phyloP scores from a whole-genome alignment of 1,140 invertebrate species.

The Temnothorax nylanderi region DNA sequence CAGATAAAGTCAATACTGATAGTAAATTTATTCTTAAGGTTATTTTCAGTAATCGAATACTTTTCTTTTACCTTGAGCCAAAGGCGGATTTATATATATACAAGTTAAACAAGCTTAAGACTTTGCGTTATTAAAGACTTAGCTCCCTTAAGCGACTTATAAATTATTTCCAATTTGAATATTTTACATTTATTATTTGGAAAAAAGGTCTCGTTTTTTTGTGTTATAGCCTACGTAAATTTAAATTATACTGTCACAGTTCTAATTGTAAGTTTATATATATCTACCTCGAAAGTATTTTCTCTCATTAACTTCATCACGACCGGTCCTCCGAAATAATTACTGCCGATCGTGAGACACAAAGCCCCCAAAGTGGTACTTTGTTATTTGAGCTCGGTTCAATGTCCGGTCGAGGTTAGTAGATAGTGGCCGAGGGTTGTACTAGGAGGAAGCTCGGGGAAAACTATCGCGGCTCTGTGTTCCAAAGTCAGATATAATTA shows the following conservation, averaged over 20 bases:
- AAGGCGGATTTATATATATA: background rate
- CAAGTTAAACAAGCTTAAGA: background rate
- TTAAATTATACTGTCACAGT: conserved; percentile 4
- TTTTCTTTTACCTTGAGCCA: background rate
- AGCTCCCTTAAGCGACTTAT: background rate
- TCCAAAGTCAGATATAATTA: conserved; percentile 71
- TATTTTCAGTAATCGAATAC: background rate
- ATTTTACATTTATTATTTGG: background rate
- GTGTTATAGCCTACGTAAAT: background rate
- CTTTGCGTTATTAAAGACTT: background rate
- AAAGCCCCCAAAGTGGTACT: conserved; percentile 26
- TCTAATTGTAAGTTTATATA: background rate
- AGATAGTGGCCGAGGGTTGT: background rate
- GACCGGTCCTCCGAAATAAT: conserved; percentile 27
- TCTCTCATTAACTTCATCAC: conserved; percentile 10
- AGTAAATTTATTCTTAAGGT: conserved; percentile 14
- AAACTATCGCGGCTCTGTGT: conserved; percentile 52
- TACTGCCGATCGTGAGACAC: conserved; percentile 21
- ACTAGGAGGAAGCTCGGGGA: conserved; percentile 9
- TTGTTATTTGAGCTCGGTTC: conserved; percentile 64
- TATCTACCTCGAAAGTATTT: background rate
- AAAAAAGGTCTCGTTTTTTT: background rate
- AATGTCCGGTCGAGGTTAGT: conserved; percentile 49
- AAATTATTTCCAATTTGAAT: conserved; percentile 18
- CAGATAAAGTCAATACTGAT: background rate